These are phyloP conservation scores for Pegea sp. DNA, from an alignment of 23 tunicate species.

Conservation along the genomic window DNA sequence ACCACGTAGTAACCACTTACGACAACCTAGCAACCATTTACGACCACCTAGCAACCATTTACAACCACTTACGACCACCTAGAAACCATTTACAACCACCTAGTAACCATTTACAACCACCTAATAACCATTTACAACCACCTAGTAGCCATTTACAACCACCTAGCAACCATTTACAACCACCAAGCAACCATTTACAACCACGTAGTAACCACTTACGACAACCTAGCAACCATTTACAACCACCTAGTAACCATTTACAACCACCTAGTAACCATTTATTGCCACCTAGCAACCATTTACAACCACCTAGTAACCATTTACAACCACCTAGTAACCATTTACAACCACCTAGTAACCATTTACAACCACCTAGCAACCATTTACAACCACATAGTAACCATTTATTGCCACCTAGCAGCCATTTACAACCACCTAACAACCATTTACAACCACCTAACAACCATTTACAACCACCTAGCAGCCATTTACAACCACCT, in stretches of 20 bases:
- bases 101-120: constrained; percentile 9
- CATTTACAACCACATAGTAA: background rate
- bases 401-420: constrained; percentile 25
- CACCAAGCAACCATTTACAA: constrained; percentile 21
- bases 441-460: constrained; percentile 23
- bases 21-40: background rate
- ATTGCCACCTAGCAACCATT: no score
- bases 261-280: constrained; percentile 65
- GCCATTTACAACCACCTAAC: background rate
- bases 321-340: constrained; percentile 45
- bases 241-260: background rate
- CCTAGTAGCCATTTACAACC: constrained; percentile 30
- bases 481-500: constrained; percentile 18
- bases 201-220: background rate
- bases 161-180: constrained; percentile 2
- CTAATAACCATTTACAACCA: constrained; percentile 2
- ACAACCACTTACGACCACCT: background rate
- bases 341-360: background rate
- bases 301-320: background rate
- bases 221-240: constrained; percentile 51
- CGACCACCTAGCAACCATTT: constrained; percentile 63
- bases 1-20: no score
- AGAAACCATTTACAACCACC: constrained; percentile 11
- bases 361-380: constrained; percentile 34
- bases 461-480: background rate